Evolutionary conservation across 2,888 invertebrate genomes (phyloP).

Genomic region (Lochmaea crataegi): DNA sequence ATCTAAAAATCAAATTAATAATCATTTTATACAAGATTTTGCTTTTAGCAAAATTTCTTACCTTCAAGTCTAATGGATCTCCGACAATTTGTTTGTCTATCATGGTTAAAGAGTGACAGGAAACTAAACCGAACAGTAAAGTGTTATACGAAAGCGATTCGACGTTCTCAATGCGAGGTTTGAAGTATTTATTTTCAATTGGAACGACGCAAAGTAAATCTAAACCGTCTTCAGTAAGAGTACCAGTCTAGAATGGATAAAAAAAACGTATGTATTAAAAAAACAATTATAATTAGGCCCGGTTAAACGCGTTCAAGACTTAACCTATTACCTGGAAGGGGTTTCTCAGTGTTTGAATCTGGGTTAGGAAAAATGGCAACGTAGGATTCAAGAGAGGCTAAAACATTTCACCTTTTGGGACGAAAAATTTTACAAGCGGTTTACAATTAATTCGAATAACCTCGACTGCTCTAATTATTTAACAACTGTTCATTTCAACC

Average conservation of each 20-base stretch:
- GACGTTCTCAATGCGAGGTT: slow-evolving; percentile 65
- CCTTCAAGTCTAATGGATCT: slow-evolving; percentile 94
- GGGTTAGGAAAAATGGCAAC: too few relatives aligned
- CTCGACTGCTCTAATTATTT: too few relatives aligned
- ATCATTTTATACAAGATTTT: too few relatives aligned
- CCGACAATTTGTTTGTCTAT: slow-evolving; percentile 89
- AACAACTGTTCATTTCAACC: too few relatives aligned
- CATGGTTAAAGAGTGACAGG: slow-evolving; percentile 93
- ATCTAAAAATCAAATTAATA: slow-evolving; percentile 69
- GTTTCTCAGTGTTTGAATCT: too few relatives aligned
- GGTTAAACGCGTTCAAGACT: too few relatives aligned
- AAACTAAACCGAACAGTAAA: slow-evolving; percentile 80
- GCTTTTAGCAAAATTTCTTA: slow-evolving; percentile 52
- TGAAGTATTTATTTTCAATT: slow-evolving; percentile 65
- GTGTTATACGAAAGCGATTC: slow-evolving; percentile 65
- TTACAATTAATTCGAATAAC: too few relatives aligned
- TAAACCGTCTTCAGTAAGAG: slow-evolving; percentile 94
- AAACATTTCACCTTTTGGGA: too few relatives aligned
- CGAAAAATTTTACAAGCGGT: too few relatives aligned
- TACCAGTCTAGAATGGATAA: slow-evolving; percentile 81
- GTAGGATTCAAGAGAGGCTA: too few relatives aligned
- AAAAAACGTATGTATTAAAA: too few relatives aligned
- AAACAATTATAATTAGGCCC: background rate
- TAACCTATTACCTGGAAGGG: too few relatives aligned
- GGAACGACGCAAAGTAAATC: slow-evolving; percentile 95